These are phyloP conservation scores for Pavo muticus DNA, from an alignment of 2,113 vertebrate species.

Conservation along the genomic window DNA sequence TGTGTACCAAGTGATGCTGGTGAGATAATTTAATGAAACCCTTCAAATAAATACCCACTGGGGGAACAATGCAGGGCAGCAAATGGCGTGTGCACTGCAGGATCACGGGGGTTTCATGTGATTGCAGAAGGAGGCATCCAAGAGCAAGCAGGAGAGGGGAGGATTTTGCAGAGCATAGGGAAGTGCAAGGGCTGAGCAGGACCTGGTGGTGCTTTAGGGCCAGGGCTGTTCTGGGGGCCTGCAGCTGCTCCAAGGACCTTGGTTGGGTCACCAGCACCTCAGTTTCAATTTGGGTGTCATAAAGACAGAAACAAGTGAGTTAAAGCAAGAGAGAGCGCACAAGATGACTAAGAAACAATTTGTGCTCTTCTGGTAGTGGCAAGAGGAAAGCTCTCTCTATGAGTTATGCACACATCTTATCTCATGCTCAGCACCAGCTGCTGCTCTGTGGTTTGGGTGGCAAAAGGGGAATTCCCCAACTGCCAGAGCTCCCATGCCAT, in stretches of 20 bases:
- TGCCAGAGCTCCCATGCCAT: not conserved
- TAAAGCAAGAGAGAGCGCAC: not conserved
- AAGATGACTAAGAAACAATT: not conserved
- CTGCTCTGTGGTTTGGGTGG: not conserved
- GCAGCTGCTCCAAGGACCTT: not conserved
- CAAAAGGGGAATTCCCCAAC: not conserved
- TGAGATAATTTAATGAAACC: slow-evolving; percentile 58
- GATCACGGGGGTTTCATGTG: not conserved
- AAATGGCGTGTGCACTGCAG: not conserved
- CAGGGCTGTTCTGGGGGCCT: not conserved
- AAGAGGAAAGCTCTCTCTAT: not conserved
- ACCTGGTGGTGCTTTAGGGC: rapidly evolving
- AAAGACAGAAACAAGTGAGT: not conserved
- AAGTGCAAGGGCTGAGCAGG: not conserved
- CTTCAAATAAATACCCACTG: slow-evolving; percentile 28
- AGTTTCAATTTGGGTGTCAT: not conserved
- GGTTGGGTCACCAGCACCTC: not conserved
- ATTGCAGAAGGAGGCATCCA: not conserved
- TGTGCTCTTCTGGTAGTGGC: not conserved
- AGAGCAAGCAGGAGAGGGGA: not conserved
- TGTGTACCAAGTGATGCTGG: slow-evolving; percentile 40
- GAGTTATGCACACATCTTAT: not conserved
- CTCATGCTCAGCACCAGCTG: not conserved
- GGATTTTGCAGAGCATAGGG: not conserved
- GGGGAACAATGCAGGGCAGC: not conserved